Percentiles rank a stretch among this genome's conserved stretches.
Evolutionary conservation across 2,888 invertebrate genomes (phyloP).

Genomic region (Belgica antarctica): DNA sequence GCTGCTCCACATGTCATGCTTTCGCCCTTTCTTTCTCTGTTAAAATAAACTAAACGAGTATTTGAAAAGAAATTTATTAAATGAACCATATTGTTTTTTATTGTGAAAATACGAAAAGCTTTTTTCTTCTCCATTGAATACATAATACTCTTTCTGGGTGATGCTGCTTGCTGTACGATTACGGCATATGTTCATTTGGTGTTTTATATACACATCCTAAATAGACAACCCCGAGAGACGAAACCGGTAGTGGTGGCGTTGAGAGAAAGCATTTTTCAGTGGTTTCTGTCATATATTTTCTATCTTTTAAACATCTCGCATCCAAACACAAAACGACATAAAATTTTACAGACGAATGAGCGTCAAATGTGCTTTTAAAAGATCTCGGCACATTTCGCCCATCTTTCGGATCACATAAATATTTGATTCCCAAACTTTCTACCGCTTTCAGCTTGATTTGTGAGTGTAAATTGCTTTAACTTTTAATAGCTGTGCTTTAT

Average conservation of each 20-base stretch:
- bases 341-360: conserved; percentile 32
- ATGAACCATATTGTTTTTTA: conserved; percentile 29
- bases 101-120: conserved; percentile 22
- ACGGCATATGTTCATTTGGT: background rate
- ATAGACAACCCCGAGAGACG: conserved; percentile 2
- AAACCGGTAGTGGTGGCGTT: background rate
- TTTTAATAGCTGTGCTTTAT: conserved; percentile 9
- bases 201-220: background rate
- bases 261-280: too few relatives aligned
- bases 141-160: conserved; percentile 28
- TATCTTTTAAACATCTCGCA: conserved; percentile 23
- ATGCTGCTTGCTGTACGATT: background rate
- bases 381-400: too few relatives aligned
- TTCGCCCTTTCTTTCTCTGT: background rate
- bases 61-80: conserved; percentile 29
- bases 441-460: conserved; percentile 1
- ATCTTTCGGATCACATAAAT: conserved; percentile 25
- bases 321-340: conserved; percentile 26
- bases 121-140: conserved; percentile 32
- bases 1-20: background rate
- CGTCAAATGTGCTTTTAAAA: conserved; percentile 19
- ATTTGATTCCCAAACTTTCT: conserved; percentile 9
- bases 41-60: conserved; percentile 2
- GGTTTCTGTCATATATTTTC: conserved; percentile 25
- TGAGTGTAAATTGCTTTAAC: conserved; percentile 18